Conservation (phyloP, 2,797 vertebrate genomes). For the Neomorphus geoffroyi region DNA sequence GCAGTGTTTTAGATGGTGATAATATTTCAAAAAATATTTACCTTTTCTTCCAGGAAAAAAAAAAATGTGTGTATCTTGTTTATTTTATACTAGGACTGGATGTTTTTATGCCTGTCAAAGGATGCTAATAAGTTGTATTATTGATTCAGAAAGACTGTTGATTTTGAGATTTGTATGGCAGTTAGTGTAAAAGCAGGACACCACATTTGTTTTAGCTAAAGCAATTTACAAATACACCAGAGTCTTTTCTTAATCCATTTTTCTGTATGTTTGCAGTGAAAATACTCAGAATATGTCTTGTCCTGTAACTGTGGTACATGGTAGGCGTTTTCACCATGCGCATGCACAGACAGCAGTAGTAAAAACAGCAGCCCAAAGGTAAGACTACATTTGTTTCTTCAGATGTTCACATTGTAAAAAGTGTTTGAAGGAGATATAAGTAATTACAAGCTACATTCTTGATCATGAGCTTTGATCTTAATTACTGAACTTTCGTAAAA, state of each 20-base stretch:
- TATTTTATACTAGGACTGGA: not conserved
- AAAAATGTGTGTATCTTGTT: not conserved
- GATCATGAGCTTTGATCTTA: not conserved
- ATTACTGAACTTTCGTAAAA: not conserved
- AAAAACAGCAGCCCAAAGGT: slow-evolving; percentile 92
- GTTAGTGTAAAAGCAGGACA: not conserved
- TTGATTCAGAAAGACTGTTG: not conserved
- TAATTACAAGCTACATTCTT: not conserved
- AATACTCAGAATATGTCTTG: slow-evolving; percentile 77
- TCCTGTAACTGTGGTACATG: slow-evolving; percentile 86
- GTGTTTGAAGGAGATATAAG: not conserved
- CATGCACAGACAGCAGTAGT: slow-evolving; percentile 76
- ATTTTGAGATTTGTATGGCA: not conserved
- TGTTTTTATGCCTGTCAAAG: not conserved
- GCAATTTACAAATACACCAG: not conserved
- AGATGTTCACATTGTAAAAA: not conserved
- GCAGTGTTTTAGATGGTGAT: not conserved
- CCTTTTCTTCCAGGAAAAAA: not conserved
- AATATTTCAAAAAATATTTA: not conserved
- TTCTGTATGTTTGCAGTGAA: slow-evolving; percentile 80
- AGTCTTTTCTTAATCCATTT: not conserved
- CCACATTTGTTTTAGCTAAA: not conserved
- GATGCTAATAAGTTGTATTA: not conserved
- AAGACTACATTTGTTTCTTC: slow-evolving; percentile 32
- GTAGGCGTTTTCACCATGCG: slow-evolving; percentile 89